Base-by-base conservation (phyloP, 2,888 invertebrate species). In the Cephalotes varians region DNA sequence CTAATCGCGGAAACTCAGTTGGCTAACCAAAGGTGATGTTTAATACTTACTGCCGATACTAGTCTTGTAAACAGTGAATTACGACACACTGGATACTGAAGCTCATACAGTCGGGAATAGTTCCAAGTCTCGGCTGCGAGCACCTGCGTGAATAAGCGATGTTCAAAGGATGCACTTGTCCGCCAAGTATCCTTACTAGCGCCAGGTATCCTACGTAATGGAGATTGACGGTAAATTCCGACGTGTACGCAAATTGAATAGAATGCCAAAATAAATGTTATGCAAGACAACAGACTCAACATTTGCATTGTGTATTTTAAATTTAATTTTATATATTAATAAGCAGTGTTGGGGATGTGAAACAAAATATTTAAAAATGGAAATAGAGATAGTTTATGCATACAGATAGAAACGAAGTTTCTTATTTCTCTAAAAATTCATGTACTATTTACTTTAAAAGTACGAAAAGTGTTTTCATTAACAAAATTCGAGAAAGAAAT, bases 61-160 rank as follows among this genome's bases (percentile, higher is more conserved):
- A 81, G 60, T 86, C 86, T 88, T 86, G 89, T 86, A 89, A 80
- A 79, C 72, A 56, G 62, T 86, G 84, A 89, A 86, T 89, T 89
- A 89, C 77, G 83, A 81, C 85, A 89, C 88, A 86, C 82, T 80
- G 71, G 47, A 84, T 87, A 86, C 82, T 81, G 37, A 47, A 15
- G 21, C 51, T 51, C 67, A 72, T n/a, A n/a, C 87, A 81, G 83
- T 81, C 49, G 34, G 56, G 21, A 58, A 74, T 76, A 72, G 51
- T 62, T 72, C 37, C 37, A 54, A 40, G 56, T 72, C 40, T 37
- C 25, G 62, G 25, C 12, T 65, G 44, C 44, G 25, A 44, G 56
- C 37, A 25, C 18, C 49, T 62, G 73, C 47, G 25, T 74, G 62
- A 74, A 31, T 62, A 74, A 74, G 72, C 72, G 21, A 73, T 58